phyloP scores from a whole-genome alignment of 2,797 vertebrate genomes.

The Peromyscus eremicus region DNA sequence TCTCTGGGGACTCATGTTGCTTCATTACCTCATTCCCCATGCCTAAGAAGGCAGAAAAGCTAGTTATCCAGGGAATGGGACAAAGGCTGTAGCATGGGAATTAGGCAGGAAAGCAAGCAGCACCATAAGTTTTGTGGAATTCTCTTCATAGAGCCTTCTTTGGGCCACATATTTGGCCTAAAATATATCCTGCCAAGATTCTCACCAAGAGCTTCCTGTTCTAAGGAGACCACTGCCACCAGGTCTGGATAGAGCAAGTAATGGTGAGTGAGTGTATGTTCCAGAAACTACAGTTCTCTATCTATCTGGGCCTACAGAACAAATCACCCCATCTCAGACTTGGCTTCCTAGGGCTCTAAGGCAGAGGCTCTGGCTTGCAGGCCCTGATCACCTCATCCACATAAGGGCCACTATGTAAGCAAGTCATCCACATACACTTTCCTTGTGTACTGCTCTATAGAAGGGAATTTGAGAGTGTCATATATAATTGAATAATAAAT shows the following conservation, averaged over 20 bases:
- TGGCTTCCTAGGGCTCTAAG: background rate
- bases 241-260: background rate
- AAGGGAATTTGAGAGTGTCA: background rate
- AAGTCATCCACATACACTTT: background rate
- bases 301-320: background rate
- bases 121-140: background rate
- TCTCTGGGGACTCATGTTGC: background rate
- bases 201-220: background rate
- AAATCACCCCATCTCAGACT: background rate
- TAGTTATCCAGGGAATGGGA: background rate
- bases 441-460: background rate
- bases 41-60: background rate
- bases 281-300: background rate
- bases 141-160: background rate
- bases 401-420: background rate
- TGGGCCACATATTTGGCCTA: background rate
- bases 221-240: background rate
- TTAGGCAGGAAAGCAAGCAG: background rate
- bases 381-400: background rate
- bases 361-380: background rate
- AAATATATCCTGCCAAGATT: background rate
- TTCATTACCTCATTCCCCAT: slow-evolving; percentile 35
- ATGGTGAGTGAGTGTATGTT: background rate
- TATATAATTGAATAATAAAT: background rate
- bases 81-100: background rate